phyloP scores from a whole-genome alignment of 2,113 vertebrate genomes.

The Enhydra lutris region DNA sequence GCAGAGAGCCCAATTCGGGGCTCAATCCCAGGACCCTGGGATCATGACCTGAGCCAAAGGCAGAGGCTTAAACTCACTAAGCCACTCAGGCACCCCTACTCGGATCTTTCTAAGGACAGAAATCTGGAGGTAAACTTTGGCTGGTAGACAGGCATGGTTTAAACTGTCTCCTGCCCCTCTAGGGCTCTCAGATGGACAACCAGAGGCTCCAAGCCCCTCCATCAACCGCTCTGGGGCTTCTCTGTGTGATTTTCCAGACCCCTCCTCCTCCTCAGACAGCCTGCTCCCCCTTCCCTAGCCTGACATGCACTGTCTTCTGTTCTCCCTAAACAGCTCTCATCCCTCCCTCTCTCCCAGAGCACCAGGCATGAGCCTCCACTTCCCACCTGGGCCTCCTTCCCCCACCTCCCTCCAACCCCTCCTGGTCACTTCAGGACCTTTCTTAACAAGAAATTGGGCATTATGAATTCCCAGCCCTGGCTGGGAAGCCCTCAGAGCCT shows the following conservation, averaged over 20 bases:
- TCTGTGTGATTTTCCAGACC: not conserved
- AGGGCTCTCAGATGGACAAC: not conserved
- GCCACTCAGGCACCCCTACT: not conserved
- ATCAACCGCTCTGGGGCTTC: not conserved
- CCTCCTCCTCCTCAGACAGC: not conserved
- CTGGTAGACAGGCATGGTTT: not conserved
- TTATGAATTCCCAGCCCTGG: not conserved
- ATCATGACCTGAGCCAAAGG: too few relatives aligned
- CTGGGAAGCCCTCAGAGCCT: not conserved
- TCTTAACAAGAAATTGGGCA: not conserved
- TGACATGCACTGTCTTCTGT: accelerated
- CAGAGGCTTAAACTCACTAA: too few relatives aligned
- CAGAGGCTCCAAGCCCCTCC: accelerated
- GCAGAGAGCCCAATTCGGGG: too few relatives aligned
- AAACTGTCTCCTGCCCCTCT: not conserved
- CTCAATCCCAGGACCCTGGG: too few relatives aligned
- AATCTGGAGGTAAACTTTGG: not conserved
- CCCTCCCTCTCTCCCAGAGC: not conserved
- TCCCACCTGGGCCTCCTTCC: not conserved
- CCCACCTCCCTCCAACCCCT: not conserved
- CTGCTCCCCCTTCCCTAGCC: not conserved
- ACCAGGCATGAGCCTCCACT: not conserved
- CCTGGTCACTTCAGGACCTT: not conserved
- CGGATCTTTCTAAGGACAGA: not conserved
- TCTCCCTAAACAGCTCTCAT: not conserved